Percentiles rank a stretch among this genome's conserved stretches.
These are phyloP conservation scores for Microctonus hyperodae DNA, from an alignment of 2,888 invertebrate species.

Conservation along the genomic window DNA sequence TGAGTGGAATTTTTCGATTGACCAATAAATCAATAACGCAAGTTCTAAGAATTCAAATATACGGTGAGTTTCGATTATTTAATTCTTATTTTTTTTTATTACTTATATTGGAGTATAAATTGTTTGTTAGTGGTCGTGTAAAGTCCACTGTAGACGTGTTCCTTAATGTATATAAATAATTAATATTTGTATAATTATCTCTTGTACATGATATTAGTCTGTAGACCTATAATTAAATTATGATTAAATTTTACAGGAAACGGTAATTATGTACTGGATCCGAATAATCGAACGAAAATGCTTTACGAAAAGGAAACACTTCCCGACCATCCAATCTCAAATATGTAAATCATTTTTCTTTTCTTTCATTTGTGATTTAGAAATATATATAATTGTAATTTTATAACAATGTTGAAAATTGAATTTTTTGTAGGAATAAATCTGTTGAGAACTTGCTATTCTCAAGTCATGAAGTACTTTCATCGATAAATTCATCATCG, in stretches of 20 bases:
- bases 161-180: not conserved
- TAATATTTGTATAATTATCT: no score
- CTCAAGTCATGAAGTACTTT: constrained; percentile 73
- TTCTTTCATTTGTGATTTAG: constrained; percentile 14
- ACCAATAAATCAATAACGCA: not conserved
- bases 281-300: constrained; percentile 34
- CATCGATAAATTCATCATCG: constrained; percentile 70
- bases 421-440: constrained; percentile 66
- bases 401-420: constrained; percentile 17
- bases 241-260: not conserved
- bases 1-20: not conserved
- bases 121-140: not conserved
- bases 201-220: no score
- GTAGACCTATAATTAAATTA: no score
- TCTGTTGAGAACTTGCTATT: constrained; percentile 72
- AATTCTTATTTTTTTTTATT: no score
- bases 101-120: no score
- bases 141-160: not conserved
- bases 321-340: constrained; percentile 46
- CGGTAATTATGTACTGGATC: constrained; percentile 7
- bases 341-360: constrained; percentile 47
- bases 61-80: not conserved
- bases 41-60: not conserved
- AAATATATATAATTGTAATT: constrained; percentile 12
- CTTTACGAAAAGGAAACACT: constrained; percentile 47